These are phyloP conservation scores for Onychomys torridus DNA, from an alignment of 2,797 vertebrate genomes.

Conservation along the genomic window DNA sequence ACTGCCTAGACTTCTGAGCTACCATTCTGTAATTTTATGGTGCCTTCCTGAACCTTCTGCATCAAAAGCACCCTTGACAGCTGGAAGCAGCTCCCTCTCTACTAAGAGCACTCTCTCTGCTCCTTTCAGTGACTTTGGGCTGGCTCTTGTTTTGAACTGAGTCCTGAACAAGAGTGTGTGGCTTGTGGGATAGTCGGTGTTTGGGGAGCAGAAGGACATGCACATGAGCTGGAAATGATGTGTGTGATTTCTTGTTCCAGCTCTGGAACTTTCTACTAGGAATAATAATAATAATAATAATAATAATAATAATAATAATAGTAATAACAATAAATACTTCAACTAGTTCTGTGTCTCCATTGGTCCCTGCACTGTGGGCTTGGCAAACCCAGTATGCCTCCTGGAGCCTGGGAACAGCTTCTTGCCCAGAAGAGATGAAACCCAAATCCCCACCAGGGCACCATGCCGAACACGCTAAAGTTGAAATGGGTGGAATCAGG, in stretches of 20 bases:
- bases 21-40: background rate
- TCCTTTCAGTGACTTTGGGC: background rate
- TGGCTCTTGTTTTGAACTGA: slow-evolving; percentile 48
- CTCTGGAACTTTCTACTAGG: slow-evolving; percentile 51
- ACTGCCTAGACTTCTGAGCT: background rate
- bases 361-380: background rate
- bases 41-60: slow-evolving; percentile 12
- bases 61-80: background rate
- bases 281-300: no score
- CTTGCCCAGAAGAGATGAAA: background rate
- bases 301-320: background rate
- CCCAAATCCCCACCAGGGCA: background rate
- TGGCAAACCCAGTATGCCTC: slow-evolving; percentile 37
- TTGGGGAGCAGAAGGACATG: background rate
- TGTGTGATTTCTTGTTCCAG: slow-evolving; percentile 6
- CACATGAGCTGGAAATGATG: background rate
- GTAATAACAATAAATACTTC: slow-evolving; percentile 40
- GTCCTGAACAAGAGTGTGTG: slow-evolving; percentile 8
- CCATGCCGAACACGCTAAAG: background rate
- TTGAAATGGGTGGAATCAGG: background rate
- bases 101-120: background rate
- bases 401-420: slow-evolving; percentile 9
- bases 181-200: background rate
- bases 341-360: slow-evolving; percentile 38
- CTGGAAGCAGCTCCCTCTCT: background rate